Percentiles rank a stretch among this genome's conserved stretches.
These are phyloP conservation scores for Sarcophaga bullata DNA, from an alignment of 1,140 invertebrate species.

Conservation along the genomic window DNA sequence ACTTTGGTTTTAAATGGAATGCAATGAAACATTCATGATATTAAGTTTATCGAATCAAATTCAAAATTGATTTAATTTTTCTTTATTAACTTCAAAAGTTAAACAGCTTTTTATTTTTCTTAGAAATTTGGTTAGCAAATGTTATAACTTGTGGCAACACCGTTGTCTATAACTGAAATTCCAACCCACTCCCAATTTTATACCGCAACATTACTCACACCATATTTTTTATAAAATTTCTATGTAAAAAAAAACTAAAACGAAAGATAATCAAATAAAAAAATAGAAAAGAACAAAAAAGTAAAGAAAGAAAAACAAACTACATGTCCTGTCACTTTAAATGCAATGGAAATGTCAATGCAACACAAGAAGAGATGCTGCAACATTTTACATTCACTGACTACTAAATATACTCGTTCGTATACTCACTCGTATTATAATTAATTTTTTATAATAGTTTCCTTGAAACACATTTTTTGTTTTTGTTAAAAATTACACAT, in stretches of 20 bases:
- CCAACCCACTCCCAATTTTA: constrained; percentile 9
- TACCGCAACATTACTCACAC: background rate
- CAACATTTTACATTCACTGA: background rate
- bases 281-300: constrained; percentile 1
- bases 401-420: too few relatives aligned
- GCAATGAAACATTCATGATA: too few relatives aligned
- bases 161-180: background rate
- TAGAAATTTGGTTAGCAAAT: too few relatives aligned
- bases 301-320: background rate
- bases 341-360: constrained; percentile 1
- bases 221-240: background rate
- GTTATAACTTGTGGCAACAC: too few relatives aligned
- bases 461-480: background rate
- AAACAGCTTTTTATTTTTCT: too few relatives aligned
- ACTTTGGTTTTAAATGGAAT: too few relatives aligned
- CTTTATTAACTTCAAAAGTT: too few relatives aligned
- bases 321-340: background rate
- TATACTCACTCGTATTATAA: background rate
- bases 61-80: too few relatives aligned
- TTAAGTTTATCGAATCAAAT: too few relatives aligned
- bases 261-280: background rate
- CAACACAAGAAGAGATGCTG: background rate
- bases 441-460: background rate
- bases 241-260: background rate
- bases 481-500: background rate